Conservation (phyloP, 2,888 invertebrate species). For the Eristalinus aeneus region DNA sequence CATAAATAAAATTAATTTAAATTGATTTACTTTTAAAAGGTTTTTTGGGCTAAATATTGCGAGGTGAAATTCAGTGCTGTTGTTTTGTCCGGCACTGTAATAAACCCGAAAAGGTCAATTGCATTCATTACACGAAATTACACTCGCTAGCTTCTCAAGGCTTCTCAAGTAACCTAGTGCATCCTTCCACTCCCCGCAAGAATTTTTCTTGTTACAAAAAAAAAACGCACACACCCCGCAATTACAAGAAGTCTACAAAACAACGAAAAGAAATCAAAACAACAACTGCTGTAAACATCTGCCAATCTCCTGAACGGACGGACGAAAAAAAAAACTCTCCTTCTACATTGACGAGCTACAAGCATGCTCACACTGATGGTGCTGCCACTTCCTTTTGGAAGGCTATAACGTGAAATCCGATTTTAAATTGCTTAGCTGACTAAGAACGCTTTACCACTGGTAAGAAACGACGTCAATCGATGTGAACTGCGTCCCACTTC, state of each 20-base stretch:
- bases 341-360: conserved; percentile 13
- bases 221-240: background rate
- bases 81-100: too few species aligned
- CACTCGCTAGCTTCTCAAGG: background rate
- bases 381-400: background rate
- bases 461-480: conserved; percentile 26
- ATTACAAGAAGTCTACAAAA: background rate
- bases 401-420: conserved; percentile 26
- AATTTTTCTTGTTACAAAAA: background rate
- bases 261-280: background rate
- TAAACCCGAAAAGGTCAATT: background rate
- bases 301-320: background rate
- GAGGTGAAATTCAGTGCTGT: too few species aligned
- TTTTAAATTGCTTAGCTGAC: background rate
- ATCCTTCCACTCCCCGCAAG: background rate
- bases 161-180: background rate
- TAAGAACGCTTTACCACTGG: conserved; percentile 1
- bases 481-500: conserved; percentile 9
- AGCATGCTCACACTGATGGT: conserved; percentile 32
- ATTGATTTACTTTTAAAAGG: too few species aligned
- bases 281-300: background rate
- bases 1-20: too few species aligned
- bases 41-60: too few species aligned
- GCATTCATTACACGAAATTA: background rate
- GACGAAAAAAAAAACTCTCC: conserved; percentile 13